Evolutionary conservation across 92 coral and sea anemone species (phyloP).

Genomic region (Epizoanthus illoricatus): DNA sequence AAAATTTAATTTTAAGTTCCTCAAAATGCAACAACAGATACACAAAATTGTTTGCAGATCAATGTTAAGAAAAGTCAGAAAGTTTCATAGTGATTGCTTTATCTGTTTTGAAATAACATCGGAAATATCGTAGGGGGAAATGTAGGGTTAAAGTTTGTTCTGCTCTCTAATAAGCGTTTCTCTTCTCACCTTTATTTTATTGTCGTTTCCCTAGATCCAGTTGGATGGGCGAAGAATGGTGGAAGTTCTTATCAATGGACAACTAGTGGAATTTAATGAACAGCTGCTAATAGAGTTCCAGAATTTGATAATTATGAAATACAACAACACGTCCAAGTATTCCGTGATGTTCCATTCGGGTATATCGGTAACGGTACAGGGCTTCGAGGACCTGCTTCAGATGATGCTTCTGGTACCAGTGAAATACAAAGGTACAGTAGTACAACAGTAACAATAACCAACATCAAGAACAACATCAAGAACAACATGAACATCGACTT

Average conservation of each 20-base stretch:
- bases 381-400: slow-evolving; percentile 59
- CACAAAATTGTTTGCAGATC: no score
- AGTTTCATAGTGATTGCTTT: no score
- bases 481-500: no score
- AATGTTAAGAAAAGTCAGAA: no score
- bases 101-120: no score
- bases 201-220: slow-evolving; percentile 49
- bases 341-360: slow-evolving; percentile 70
- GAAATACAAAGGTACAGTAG: slow-evolving; percentile 42
- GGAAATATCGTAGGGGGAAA: no score
- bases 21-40: no score
- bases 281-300: slow-evolving; percentile 55
- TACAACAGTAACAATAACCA: no score
- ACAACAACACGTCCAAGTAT: slow-evolving; percentile 59
- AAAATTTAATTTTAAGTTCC: no score
- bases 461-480: no score
- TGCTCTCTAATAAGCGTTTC: background rate
- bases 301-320: slow-evolving; percentile 55
- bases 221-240: slow-evolving; percentile 60
- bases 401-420: slow-evolving; percentile 60
- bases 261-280: slow-evolving; percentile 60
- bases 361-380: slow-evolving; percentile 67
- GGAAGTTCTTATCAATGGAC: slow-evolving; percentile 75
- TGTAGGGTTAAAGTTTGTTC: background rate
- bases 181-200: no score